Evolutionary conservation across 2,797 vertebrate species (phyloP).

Genomic region (Squalus acanthias): DNA sequence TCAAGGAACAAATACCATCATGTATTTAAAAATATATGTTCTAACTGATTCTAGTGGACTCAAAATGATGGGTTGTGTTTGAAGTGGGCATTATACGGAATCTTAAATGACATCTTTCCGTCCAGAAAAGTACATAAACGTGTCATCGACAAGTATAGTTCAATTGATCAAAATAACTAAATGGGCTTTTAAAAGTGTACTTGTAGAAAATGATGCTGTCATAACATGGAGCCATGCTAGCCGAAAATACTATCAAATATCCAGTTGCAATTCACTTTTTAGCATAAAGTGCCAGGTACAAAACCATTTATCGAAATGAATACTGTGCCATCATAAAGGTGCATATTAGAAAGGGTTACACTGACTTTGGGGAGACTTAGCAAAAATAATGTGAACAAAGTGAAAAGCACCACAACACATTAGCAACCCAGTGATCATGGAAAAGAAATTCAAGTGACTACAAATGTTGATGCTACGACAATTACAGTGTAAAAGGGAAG

Average conservation of each 20-base stretch:
- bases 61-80: too few species aligned
- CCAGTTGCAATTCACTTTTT: not conserved
- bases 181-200: not conserved
- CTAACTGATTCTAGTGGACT: too few species aligned
- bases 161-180: not conserved
- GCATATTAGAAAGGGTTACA: not conserved
- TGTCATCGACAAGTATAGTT: not conserved
- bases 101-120: too few species aligned
- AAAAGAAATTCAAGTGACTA: too few species aligned
- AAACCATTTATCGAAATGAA: not conserved
- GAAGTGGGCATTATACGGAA: too few species aligned
- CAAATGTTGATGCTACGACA: too few species aligned
- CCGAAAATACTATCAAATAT: not conserved
- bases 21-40: too few species aligned
- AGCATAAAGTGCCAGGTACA: not conserved
- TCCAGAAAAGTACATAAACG: not conserved
- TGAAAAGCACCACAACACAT: too few species aligned
- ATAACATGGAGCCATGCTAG: not conserved
- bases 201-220: not conserved
- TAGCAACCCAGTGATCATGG: too few species aligned
- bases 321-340: not conserved
- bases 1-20: too few species aligned
- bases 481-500: not conserved
- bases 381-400: not conserved
- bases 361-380: not conserved